Conservation (phyloP, 2,888 invertebrate species). For the Agrochola macilenta region DNA sequence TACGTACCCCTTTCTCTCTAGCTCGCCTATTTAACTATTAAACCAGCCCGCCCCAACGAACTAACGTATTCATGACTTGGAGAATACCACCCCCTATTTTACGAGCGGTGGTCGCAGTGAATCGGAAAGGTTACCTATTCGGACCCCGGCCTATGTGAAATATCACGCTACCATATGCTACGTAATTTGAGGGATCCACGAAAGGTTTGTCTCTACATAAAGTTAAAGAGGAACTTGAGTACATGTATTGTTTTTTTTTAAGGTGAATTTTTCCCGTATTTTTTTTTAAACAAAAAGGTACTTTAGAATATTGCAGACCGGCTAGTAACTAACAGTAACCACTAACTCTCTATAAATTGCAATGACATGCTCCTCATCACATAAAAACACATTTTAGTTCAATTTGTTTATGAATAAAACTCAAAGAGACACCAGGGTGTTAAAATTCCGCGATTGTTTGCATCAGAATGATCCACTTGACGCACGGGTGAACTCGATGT, state of each 20-base stretch:
- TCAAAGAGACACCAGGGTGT: conserved; percentile 48
- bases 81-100: conserved; percentile 85
- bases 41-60: conserved; percentile 80
- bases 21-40: conserved; percentile 87
- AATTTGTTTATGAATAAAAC: conserved; percentile 35
- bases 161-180: conserved; percentile 81
- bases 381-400: conserved; percentile 34
- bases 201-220: conserved; percentile 62
- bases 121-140: conserved; percentile 86
- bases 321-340: neutral
- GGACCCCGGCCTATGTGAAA: conserved; percentile 80
- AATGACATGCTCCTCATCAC: neutral
- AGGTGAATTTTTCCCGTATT: neutral
- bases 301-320: no score
- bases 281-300: neutral
- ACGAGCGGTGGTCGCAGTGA: conserved; percentile 85
- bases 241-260: conserved; percentile 25
- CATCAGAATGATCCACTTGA: conserved; percentile 53
- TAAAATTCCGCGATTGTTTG: conserved; percentile 62
- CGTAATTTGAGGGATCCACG: conserved; percentile 78
- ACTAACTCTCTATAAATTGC: neutral
- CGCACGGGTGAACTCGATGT: conserved; percentile 60
- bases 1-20: conserved; percentile 75
- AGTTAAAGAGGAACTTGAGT: conserved; percentile 47
- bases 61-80: conserved; percentile 89